Evolutionary conservation across 2,888 invertebrate genomes (phyloP), one percentile per base, ranked within the genome.

Genomic region (Ganaspis brasiliensis): DNA sequence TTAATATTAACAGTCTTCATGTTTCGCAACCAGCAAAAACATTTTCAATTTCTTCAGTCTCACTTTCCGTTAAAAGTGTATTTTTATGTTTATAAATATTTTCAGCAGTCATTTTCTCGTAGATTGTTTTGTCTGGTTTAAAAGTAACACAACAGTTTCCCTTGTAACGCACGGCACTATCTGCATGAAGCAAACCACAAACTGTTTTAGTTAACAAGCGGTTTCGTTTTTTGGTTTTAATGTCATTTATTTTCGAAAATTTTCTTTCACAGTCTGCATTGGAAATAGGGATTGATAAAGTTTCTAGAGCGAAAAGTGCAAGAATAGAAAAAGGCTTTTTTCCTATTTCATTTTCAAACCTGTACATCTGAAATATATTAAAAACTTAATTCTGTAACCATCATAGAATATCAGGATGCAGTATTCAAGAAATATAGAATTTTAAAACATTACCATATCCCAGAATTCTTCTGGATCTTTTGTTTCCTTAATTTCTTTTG

Each of bases 251-350:
- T 73, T 76, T 76, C 3, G 63, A 76, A 26, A 73, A 55, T 19
- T 73, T 76, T 35, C 73, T 49, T 35, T 76, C 76, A 55, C 73
- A 67, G 55, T 76, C 56, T 9, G 76, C 76, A 10, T 76, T 76
- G 2, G 73, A 35, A 12, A 76, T 73, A 4, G 76, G 73, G 16
- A 76, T 12, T 31, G 71, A 35, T n/a, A 75, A 45, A 24, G 57
- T 45, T 19, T 56, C 70, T 9, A 73, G 24, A 5, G 49, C 61
- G 21, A 74, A 74, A 14, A 24, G 14, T 19, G 74, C 14, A 52
- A 74, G 37, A 35, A 16, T 52, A 37, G 24, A 37, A 55, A 63
- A 74, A 6, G 67, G 56, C 12, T 40, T 52, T 16, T 52, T 16
- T 12, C 49, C 52, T 9, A 74, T 45, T 26, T 63, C 74, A 19